Evolutionary conservation across 2,888 invertebrate species (phyloP), one percentile per base, ranked within the genome.

Genomic region (Hipparchia semele): DNA sequence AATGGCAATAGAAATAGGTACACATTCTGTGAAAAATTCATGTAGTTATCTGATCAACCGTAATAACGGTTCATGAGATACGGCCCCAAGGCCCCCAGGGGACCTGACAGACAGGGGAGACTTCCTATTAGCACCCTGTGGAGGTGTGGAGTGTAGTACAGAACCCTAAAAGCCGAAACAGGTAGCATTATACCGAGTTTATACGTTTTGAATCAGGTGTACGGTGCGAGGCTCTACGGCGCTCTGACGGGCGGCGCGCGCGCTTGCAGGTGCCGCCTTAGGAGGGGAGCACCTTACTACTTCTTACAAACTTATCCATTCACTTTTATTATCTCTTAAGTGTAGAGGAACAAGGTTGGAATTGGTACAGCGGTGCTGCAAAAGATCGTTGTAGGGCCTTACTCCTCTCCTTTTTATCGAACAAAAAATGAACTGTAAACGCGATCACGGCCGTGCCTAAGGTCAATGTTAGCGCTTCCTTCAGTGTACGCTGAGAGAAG

Each of bases 391-490:
- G 91, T 90, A 93, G 93, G 91, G 92, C 92, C 88, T 89, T 92
- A 92, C 92, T 94, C 91, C 94, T 94, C 94, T 94, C 94, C 94
- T 94, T 94, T 94, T 94, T 94, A 94, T 93, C 91, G 93, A 92
- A 92, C 93, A 94, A 94, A 94, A 94, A 94, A 93, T 94, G 93
- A 94, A 94, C 94, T 94, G 94, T 94, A 94, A 94, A 94, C 92
- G 93, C 94, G 94, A 94, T 93, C 94, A 93, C 94, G 94, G 93
- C 94, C 93, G 92, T 89, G 84, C 88, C 91, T 93, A 94, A 94
- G 94, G 94, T 94, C 94, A 94, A 94, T 94, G 93, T 93, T 94
- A 93, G 92, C 90, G 92, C 93, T 94, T 94, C 94, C 94, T 94
- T 94, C 94, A 94, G 94, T 94, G 90, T 88, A 87, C 92, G 92